phyloP scores from a whole-genome alignment of 2,113 vertebrate species.

The Microcebus murinus region DNA sequence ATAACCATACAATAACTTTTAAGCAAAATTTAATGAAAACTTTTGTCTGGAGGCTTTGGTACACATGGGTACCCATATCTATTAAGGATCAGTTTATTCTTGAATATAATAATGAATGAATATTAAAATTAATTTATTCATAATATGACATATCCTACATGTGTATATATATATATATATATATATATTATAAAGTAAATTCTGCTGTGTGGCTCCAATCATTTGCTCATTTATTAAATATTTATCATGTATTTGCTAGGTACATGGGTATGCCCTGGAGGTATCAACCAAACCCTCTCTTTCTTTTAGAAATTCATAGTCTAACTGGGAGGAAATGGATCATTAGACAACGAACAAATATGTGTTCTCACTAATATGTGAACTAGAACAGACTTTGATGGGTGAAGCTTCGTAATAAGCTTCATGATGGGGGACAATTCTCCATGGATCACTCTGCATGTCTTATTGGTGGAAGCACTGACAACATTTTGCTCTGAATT shows the following conservation, averaged over 20 bases:
- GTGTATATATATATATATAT: background rate
- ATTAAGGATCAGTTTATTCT: slow-evolving; percentile 11
- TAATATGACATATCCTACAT: background rate
- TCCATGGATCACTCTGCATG: background rate
- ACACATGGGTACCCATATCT: background rate
- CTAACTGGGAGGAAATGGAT: background rate
- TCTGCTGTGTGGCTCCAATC: background rate
- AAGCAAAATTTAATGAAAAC: slow-evolving; percentile 49
- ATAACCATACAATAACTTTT: slow-evolving; percentile 48
- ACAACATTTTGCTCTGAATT: background rate
- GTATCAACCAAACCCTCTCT: background rate
- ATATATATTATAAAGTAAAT: background rate
- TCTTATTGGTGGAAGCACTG: background rate
- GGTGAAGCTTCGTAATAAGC: background rate
- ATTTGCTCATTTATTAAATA: slow-evolving; percentile 17
- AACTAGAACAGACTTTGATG: background rate
- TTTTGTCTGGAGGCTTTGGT: slow-evolving; percentile 21
- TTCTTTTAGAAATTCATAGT: background rate
- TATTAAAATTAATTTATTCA: slow-evolving; percentile 1
- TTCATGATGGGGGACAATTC: background rate
- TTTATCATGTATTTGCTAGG: background rate
- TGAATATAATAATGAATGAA: background rate
- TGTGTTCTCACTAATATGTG: background rate
- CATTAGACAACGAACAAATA: background rate
- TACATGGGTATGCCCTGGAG: background rate